Evolutionary conservation across 2,797 vertebrate species (phyloP), one percentile per base, ranked within the genome.

Genomic region (Coregonus sp.): DNA sequence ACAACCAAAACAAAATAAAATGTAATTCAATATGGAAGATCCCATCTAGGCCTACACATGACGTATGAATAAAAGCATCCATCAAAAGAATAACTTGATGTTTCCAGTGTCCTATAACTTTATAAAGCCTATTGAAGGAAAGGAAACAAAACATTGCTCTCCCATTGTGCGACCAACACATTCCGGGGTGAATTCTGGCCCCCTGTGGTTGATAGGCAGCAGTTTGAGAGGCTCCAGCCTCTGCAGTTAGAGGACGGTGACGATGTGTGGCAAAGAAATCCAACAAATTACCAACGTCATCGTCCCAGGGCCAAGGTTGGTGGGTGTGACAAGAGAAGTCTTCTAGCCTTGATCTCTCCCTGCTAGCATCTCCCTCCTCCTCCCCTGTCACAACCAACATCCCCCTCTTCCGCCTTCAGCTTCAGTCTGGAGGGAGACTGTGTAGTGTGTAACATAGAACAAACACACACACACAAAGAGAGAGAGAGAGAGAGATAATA

Each of bases 291-390:
- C 81, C 73, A 86, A 92, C 91, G 91, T 93, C 93, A 92, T 86
- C 82, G 86, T 91, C 89, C 92, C 91, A 94, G 93, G 93, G 93
- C 94, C 93, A 94, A 94, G 94, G 92, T 95, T 94, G 92, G 88
- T 93, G 92, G 93, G 94, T 92, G 93, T 94, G 93, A 89, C 92
- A 25, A 86, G 76, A 80, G 82, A 82, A 86, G 85, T 77, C 75
- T 89, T 82, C 82, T 88, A 93, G 91, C 92, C 94, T 94, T 94
- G 93, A 94, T 93, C 93, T 91, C 87, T 75, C 80, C 80, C 63
- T 80, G 81, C 40, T 81, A 85, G 77, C 82, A 72, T 86, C 81
- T 76, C 72, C 61, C 76, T 72, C 68, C n/a, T 74, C 70, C 63
- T 63, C 20, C 20, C 75, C 83, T 85, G 81, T 86, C 83, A 76